These are phyloP conservation scores for Drosophila nannoptera DNA, from an alignment of 1,140 invertebrate genomes.

Conservation along the genomic window DNA sequence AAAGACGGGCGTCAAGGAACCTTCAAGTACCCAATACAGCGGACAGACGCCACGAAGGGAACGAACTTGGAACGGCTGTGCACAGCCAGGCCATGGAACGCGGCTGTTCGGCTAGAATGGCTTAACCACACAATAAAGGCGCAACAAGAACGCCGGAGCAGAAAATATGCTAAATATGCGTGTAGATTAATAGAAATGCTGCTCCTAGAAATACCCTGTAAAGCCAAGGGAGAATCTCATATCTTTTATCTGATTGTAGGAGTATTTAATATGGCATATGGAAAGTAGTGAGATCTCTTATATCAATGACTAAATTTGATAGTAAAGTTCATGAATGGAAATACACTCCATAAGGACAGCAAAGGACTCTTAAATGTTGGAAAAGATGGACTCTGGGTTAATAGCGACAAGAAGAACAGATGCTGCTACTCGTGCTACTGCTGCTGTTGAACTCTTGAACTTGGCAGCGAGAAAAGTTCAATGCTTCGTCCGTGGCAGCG, in stretches of 20 bases:
- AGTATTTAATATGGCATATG: no score
- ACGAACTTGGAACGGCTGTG: not conserved
- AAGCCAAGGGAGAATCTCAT: not conserved
- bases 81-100: not conserved
- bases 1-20: constrained; percentile 64
- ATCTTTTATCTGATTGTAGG: not conserved
- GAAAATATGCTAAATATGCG: constrained; percentile 41
- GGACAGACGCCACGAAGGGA: not conserved
- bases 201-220: constrained; percentile 5
- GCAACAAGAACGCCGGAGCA: constrained; percentile 62
- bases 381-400: constrained; percentile 37
- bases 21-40: constrained; percentile 45
- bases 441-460: constrained; percentile 68
- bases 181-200: not conserved
- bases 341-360: not conserved
- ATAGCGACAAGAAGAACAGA: constrained; percentile 56
- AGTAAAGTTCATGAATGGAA: not conserved
- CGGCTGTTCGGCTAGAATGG: constrained; percentile 26
- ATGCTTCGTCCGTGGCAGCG: constrained; percentile 41
- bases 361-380: not conserved
- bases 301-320: no score
- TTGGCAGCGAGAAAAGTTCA: constrained; percentile 61
- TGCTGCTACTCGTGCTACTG: constrained; percentile 5
- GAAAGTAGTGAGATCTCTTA: no score
- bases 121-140: constrained; percentile 66